Evolutionary conservation across 2,888 invertebrate species (phyloP).

Genomic region (Rhyacophila evoluta): DNA sequence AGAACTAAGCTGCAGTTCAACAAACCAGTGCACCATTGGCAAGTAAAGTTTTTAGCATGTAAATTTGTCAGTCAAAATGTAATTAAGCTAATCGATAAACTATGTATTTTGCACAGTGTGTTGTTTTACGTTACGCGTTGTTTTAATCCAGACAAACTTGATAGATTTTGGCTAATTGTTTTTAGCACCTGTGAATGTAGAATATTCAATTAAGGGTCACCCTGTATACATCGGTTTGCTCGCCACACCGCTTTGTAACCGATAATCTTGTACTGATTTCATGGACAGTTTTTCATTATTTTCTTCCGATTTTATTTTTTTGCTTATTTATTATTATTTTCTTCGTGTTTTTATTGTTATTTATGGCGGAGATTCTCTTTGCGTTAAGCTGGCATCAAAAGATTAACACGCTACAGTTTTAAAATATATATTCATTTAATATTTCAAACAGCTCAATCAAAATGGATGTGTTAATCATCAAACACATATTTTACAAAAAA

Average conservation of each 20-base stretch:
- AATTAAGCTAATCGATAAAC: too few relatives aligned
- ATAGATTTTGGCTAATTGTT: too few relatives aligned
- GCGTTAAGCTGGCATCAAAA: background rate
- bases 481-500: too few relatives aligned
- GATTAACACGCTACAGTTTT: background rate
- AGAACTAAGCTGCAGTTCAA: too few relatives aligned
- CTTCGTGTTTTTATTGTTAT: constrained; percentile 23
- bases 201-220: too few relatives aligned
- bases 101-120: too few relatives aligned
- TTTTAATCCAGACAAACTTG: too few relatives aligned
- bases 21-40: too few relatives aligned
- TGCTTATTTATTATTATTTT: constrained; percentile 23
- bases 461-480: background rate
- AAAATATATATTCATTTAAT: background rate
- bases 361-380: constrained; percentile 1
- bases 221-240: background rate
- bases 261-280: constrained; percentile 48
- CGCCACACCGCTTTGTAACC: constrained; percentile 30
- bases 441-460: background rate
- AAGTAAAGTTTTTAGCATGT: too few relatives aligned
- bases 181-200: too few relatives aligned
- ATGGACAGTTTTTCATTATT: constrained; percentile 31
- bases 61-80: too few relatives aligned
- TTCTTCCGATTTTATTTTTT: constrained; percentile 30
- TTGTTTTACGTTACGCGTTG: too few relatives aligned